Evolutionary conservation across 2,797 vertebrate genomes (phyloP).

Genomic region (Clangula hyemalis): DNA sequence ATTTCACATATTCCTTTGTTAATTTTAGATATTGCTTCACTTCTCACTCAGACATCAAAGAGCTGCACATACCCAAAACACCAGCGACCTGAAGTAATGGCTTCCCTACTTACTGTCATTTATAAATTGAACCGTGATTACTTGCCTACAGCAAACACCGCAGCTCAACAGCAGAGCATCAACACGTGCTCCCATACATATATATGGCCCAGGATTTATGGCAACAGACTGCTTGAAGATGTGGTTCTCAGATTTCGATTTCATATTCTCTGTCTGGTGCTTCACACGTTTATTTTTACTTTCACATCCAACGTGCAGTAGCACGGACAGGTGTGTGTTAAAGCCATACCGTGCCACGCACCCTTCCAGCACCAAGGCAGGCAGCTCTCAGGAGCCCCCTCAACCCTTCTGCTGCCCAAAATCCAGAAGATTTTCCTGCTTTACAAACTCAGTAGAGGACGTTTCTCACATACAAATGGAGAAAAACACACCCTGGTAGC

Average conservation of each 20-base stretch:
- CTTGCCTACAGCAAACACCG: conserved; percentile 58
- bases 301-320: conserved; percentile 76
- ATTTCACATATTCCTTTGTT: background rate
- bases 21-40: conserved; percentile 24
- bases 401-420: conserved; percentile 39
- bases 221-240: background rate
- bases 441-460: background rate
- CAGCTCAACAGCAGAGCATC: conserved; percentile 3
- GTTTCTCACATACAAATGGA: background rate
- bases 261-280: conserved; percentile 54
- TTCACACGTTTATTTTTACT: conserved; percentile 80
- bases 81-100: background rate
- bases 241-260: conserved; percentile 63
- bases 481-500: background rate
- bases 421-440: conserved; percentile 18
- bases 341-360: conserved; percentile 65
- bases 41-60: conserved; percentile 44
- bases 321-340: conserved; percentile 73
- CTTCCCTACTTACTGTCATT: conserved; percentile 27
- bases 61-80: background rate
- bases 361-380: conserved; percentile 49
- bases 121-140: conserved; percentile 54
- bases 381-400: background rate
- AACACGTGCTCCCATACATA: background rate
- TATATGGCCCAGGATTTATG: background rate